These are phyloP conservation scores for Ametastegia equiseti DNA, from an alignment of 2,888 invertebrate genomes.

Conservation along the genomic window DNA sequence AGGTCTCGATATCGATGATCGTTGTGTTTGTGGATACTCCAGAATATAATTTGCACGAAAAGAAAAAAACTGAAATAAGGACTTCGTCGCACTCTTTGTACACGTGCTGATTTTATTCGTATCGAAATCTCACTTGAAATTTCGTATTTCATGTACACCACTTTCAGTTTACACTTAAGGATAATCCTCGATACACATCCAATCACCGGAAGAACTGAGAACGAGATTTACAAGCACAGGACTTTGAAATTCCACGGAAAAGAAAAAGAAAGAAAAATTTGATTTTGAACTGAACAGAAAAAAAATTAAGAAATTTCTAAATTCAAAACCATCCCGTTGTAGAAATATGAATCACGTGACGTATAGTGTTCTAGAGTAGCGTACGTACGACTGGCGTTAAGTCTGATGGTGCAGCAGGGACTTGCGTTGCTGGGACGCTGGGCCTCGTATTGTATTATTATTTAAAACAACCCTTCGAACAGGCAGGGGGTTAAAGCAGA, in stretches of 20 bases:
- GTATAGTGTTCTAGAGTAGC: not conserved
- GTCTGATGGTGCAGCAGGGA: constrained; percentile 29
- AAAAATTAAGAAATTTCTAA: not conserved
- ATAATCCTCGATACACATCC: not conserved
- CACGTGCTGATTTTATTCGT: not conserved
- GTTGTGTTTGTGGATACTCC: not conserved
- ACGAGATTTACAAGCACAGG: too few relatives aligned
- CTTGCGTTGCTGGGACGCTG: constrained; percentile 53
- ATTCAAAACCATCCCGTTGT: not conserved
- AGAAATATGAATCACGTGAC: constrained; percentile 15
- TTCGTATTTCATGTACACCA: not conserved
- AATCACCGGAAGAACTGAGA: not conserved
- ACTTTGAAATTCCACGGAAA: too few relatives aligned
- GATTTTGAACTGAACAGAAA: not conserved
- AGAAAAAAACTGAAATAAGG: not conserved
- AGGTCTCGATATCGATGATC: not conserved
- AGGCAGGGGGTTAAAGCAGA: constrained; percentile 35
- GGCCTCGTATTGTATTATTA: constrained; percentile 67
- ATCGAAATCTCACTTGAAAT: not conserved
- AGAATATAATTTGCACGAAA: not conserved
- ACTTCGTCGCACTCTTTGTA: not conserved
- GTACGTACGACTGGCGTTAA: constrained; percentile 20
- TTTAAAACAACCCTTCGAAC: constrained; percentile 74
- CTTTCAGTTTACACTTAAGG: not conserved
- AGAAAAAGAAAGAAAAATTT: too few relatives aligned